Percentiles rank a stretch among this genome's conserved stretches.
phyloP scores from a whole-genome alignment of 2,797 vertebrate species.

The Mus caroli region DNA sequence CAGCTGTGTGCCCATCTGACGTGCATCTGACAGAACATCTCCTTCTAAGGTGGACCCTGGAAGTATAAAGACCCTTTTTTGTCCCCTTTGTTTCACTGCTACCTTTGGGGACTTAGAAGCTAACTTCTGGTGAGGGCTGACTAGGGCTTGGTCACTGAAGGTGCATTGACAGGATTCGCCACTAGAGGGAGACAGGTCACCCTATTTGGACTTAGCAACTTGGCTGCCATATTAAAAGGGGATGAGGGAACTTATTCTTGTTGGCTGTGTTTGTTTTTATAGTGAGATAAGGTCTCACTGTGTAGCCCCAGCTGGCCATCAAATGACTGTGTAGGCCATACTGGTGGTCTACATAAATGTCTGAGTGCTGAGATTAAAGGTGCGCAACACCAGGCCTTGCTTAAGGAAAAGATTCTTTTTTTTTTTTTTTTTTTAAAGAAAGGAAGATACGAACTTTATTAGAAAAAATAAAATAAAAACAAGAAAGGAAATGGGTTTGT shows the following conservation, averaged over 20 bases:
- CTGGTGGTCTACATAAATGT: too few relatives aligned
- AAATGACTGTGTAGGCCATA: background rate
- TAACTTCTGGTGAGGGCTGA: background rate
- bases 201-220: background rate
- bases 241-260: background rate
- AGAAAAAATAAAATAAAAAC: constrained; percentile 75
- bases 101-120: background rate
- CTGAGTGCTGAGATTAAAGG: background rate
- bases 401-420: background rate
- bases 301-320: too few relatives aligned
- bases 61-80: background rate
- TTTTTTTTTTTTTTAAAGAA: background rate
- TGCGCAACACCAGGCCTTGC: background rate
- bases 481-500: constrained; percentile 65
- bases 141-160: rapidly evolving
- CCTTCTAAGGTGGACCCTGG: background rate
- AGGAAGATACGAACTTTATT: constrained; percentile 80
- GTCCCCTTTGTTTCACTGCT: background rate
- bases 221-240: background rate
- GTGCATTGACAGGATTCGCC: background rate
- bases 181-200: constrained; percentile 25
- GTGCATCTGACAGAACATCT: background rate
- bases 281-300: background rate
- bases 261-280: background rate
- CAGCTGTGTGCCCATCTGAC: background rate